phyloP scores from a whole-genome alignment of 2,113 vertebrate genomes.

The Cyanoramphus novaezelandiae region DNA sequence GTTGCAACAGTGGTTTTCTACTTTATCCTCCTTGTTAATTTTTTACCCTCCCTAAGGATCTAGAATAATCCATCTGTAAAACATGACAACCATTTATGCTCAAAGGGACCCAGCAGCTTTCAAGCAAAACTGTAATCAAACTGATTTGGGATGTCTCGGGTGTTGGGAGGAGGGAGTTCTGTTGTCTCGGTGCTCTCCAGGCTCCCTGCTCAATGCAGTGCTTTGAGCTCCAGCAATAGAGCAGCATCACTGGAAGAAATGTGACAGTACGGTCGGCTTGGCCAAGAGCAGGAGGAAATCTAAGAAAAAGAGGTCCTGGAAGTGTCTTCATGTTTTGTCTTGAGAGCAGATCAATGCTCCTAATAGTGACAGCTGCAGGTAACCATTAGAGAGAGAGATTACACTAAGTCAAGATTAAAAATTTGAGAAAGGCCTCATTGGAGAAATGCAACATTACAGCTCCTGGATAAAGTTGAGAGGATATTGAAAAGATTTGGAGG shows the following conservation, averaged over 20 bases:
- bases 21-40: not conserved
- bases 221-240: not conserved
- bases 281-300: not conserved
- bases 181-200: not conserved
- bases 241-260: not conserved
- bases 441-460: not conserved
- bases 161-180: not conserved
- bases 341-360: not conserved
- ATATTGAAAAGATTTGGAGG: not conserved
- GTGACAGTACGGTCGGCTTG: not conserved
- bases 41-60: not conserved
- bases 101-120: not conserved
- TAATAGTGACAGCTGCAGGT: constrained; percentile 3
- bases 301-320: not conserved
- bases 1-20: not conserved
- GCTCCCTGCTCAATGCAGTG: not conserved
- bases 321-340: not conserved
- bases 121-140: constrained; percentile 2
- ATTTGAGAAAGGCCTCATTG: not conserved
- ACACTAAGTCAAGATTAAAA: not conserved
- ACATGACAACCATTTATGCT: not conserved
- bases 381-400: not conserved
- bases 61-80: not conserved
- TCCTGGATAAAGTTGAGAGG: not conserved
- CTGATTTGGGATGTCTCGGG: not conserved